A percentile compares a stretch with the other conserved stretches of the same genome.
phyloP scores from a whole-genome alignment of 1,140 invertebrate genomes.

The Ephestia elutella region DNA sequence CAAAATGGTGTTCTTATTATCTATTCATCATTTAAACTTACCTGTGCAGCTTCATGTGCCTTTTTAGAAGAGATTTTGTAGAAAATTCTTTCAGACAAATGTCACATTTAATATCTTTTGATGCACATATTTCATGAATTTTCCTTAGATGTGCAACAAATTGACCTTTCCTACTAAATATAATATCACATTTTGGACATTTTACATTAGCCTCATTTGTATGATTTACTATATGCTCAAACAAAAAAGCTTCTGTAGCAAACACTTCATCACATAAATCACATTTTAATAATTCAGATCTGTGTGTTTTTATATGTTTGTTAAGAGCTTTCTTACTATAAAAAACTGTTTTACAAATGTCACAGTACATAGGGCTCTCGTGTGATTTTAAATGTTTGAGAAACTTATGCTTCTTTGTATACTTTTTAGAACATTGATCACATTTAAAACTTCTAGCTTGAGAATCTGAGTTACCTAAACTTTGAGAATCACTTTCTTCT shows the following conservation, averaged over 20 bases:
- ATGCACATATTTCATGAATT: too few relatives aligned
- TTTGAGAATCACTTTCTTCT: not conserved
- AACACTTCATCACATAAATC: conserved; percentile 27
- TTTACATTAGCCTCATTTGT: conserved; percentile 23
- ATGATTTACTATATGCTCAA: conserved; percentile 33
- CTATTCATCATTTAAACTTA: too few relatives aligned
- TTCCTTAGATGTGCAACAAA: not conserved
- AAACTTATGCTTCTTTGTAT: conserved; percentile 32
- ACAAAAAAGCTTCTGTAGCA: conserved; percentile 26
- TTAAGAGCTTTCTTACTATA: conserved; percentile 14
- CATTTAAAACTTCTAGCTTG: not conserved
- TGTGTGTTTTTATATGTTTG: conserved; percentile 4
- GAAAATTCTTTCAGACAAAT: conserved; percentile 54
- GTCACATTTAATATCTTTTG: conserved; percentile 15
- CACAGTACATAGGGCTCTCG: conserved; percentile 26
- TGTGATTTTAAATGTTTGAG: conserved; percentile 40
- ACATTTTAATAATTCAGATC: conserved; percentile 17
- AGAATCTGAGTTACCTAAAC: conserved; percentile 4
- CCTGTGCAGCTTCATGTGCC: conserved; percentile 59
- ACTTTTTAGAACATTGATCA: conserved; percentile 9
- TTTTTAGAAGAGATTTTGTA: conserved; percentile 48
- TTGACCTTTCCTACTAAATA: conserved; percentile 37
- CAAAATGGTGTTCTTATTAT: too few relatives aligned
- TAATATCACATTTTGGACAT: conserved; percentile 47
- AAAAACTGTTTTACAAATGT: conserved; percentile 38